phyloP scores from a whole-genome alignment of 2,113 vertebrate genomes.

The Tauraco erythrolophus region DNA sequence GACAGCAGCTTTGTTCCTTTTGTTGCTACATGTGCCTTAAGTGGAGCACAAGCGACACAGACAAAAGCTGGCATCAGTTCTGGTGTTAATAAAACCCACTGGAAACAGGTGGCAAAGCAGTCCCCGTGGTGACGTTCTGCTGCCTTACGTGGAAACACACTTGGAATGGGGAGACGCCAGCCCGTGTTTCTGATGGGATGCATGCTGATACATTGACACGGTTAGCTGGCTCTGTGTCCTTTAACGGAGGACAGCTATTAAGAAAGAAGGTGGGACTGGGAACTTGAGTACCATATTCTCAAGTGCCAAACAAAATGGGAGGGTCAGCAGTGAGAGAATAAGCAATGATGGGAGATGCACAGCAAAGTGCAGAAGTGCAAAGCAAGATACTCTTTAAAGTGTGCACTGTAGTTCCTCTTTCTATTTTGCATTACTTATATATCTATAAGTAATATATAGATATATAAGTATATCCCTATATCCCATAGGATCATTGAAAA shows the following conservation, averaged over 20 bases:
- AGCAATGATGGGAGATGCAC: accelerated
- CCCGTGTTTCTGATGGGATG: not conserved
- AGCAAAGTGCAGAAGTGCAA: not conserved
- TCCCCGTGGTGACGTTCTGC: not conserved
- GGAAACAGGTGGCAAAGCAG: not conserved
- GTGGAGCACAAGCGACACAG: accelerated
- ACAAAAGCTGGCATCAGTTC: not conserved
- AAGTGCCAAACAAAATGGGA: not conserved
- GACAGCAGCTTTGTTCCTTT: not conserved
- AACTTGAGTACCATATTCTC: not conserved
- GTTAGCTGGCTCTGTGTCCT: not conserved
- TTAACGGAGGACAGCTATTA: not conserved
- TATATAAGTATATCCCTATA: no score
- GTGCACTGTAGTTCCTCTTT: not conserved
- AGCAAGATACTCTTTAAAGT: not conserved
- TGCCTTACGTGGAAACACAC: not conserved
- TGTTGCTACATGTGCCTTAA: accelerated
- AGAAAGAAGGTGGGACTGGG: not conserved
- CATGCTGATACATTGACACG: accelerated
- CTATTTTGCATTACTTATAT: not conserved
- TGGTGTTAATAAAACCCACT: not conserved
- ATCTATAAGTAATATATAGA: no score
- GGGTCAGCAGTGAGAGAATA: not conserved
- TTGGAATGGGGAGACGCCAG: not conserved
- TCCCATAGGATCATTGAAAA: accelerated